Evolutionary conservation across 64 coral and sea anemone genomes (phyloP), one percentile per base, ranked within the genome.

Genomic region (Montipora foliosa): DNA sequence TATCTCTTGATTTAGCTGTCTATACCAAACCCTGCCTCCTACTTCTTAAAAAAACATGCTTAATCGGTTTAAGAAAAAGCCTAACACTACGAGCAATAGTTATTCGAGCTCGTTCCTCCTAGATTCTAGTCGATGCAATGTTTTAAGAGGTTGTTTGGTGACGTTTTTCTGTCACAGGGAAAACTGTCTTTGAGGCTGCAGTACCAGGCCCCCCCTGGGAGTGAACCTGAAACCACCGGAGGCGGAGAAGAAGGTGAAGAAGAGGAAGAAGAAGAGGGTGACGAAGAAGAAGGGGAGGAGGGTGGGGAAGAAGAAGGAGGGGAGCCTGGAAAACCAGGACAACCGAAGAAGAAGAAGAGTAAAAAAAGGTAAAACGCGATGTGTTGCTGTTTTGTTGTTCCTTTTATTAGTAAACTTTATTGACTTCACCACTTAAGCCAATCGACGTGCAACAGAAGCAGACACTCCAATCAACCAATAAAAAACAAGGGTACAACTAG

Each of bases 121-220:
- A 2, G 37, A 37, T 2, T 37, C 37, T 37, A 37, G 37, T 37
- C 37, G 37, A 37, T 37, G 37, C 37, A 37, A 37, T 37, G 2
- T 37, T 37, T 37, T 37, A 37, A 37, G 37, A 37, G 37, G 37
- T 37, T 17, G 62, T 4, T 67, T 37, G 0, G 37, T 37, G 37
- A 37, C 37, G 37, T 4, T 22, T 71, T 71, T 71, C 68, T 21
- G 20, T 71, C 68, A 21, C 17, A 93, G 92, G 85, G 92, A 0
- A 93, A 93, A 49, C 17, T 93, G 1, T 76, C 55, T 67, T 75
- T 93, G 67, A 88, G 22, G 51, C 47, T 93, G 19, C 76, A 88
- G 67, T 93, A 93, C 67, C 14, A 87, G 2, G 60, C 84, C 6
- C 92, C 92, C 4, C 84, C 92, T 14, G 84, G 79, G 20, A 75